These are phyloP conservation scores for Muraenolepis orangiensis DNA, from an alignment of 2,797 vertebrate species.

Conservation along the genomic window DNA sequence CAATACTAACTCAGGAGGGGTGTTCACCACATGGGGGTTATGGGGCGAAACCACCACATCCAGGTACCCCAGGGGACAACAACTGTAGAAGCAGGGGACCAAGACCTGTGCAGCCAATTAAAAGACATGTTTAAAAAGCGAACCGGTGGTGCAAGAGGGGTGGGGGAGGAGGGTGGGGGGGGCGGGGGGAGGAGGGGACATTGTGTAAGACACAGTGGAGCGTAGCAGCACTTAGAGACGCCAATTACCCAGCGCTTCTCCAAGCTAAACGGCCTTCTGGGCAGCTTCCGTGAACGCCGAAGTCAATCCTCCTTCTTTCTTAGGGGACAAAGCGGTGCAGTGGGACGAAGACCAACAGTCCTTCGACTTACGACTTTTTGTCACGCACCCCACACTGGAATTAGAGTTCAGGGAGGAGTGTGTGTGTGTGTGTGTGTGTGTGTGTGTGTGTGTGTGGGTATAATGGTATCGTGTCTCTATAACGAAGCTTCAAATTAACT, in stretches of 20 bases:
- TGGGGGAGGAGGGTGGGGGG: too few species aligned
- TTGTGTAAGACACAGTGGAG: constrained; percentile 65
- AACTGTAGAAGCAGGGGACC: constrained; percentile 64
- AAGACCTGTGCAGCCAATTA: constrained; percentile 73
- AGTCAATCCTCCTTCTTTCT: constrained; percentile 42
- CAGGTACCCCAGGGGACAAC: constrained; percentile 63
- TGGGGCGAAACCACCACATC: constrained; percentile 63
- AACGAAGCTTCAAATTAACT: too few species aligned
- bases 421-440: too few species aligned
- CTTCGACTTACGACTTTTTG: too few species aligned
- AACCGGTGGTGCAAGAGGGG: too few species aligned
- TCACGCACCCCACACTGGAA: too few species aligned
- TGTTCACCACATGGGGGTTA: constrained; percentile 37
- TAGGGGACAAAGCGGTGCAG: constrained; percentile 12
- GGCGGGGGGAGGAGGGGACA: too few species aligned
- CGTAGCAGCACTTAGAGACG: constrained; percentile 65
- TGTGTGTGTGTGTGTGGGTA: too few species aligned
- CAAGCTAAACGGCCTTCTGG: constrained; percentile 60
- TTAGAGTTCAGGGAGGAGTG: too few species aligned
- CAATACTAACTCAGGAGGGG: constrained; percentile 14
- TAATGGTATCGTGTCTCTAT: too few species aligned
- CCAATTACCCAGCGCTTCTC: constrained; percentile 70
- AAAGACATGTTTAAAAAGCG: constrained; percentile 56
- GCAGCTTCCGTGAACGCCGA: constrained; percentile 53
- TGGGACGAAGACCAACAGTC: too few species aligned